Conservation (phyloP, 1,140 invertebrate genomes). For the Calliopsis andreniformis region DNA sequence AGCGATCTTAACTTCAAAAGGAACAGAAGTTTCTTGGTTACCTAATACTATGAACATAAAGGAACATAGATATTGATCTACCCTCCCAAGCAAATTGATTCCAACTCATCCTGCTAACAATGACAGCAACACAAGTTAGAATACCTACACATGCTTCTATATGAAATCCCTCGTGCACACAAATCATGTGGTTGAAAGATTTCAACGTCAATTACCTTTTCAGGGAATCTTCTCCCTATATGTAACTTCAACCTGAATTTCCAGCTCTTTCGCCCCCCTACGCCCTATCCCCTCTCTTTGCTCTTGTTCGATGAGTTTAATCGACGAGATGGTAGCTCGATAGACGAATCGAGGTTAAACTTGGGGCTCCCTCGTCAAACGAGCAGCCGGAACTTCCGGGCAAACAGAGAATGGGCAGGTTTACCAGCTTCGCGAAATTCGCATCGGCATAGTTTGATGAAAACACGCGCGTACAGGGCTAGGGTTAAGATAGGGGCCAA, state of each 20-base stretch:
- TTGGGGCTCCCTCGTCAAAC: constrained; percentile 17
- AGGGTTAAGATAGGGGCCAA: not conserved
- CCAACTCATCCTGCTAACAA: no score
- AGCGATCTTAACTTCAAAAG: no score
- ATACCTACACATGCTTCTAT: no score
- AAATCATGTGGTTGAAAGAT: no score
- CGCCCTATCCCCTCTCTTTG: constrained; percentile 1
- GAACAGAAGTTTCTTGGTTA: no score
- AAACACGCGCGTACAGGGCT: constrained; percentile 10
- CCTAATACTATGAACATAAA: no score
- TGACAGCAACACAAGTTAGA: no score
- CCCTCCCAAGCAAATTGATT: no score
- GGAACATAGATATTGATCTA: no score
- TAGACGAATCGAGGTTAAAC: constrained; percentile 58
- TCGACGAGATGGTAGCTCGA: constrained; percentile 44
- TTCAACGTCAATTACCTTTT: not conserved
- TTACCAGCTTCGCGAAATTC: constrained; percentile 24
- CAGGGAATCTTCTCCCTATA: not conserved
- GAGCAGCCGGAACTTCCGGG: constrained; percentile 44
- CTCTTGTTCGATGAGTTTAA: constrained; percentile 48
- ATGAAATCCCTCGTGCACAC: no score
- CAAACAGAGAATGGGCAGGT: constrained; percentile 47
- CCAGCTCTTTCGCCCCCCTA: no score
- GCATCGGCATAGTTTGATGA: constrained; percentile 33
- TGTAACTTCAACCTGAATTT: not conserved